phyloP scores from a whole-genome alignment of 2,113 vertebrate species.

The Lasiurus borealis region DNA sequence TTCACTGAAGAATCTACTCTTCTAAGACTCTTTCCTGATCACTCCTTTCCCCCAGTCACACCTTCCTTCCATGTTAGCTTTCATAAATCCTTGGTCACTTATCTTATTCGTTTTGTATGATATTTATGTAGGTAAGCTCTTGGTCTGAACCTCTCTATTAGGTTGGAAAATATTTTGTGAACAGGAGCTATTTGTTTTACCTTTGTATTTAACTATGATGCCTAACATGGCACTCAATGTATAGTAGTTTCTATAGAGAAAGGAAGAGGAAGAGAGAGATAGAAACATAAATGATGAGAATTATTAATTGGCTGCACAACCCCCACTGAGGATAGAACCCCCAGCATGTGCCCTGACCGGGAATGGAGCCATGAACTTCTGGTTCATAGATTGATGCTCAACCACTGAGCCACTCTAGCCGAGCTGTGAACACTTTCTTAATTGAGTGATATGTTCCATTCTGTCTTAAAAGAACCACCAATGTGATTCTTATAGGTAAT shows the following conservation, averaged over 20 bases:
- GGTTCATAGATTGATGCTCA: too few species aligned
- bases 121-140: neutral
- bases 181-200: neutral
- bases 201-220: neutral
- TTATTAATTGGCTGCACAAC: too few species aligned
- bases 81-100: neutral
- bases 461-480: neutral
- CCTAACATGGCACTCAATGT: neutral
- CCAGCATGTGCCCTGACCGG: too few species aligned
- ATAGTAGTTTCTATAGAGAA: neutral
- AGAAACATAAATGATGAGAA: too few species aligned
- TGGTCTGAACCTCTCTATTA: slow-evolving; percentile 25
- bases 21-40: too few species aligned
- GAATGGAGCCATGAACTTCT: too few species aligned
- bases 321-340: too few species aligned
- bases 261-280: too few species aligned
- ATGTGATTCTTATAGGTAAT: neutral
- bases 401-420: too few species aligned
- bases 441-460: neutral
- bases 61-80: neutral
- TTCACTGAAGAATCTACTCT: neutral
- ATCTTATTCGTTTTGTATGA: slow-evolving; percentile 7
- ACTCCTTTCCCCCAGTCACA: neutral
- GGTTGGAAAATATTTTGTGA: neutral
- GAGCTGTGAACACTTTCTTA: neutral